Conservation (phyloP, 2,797 vertebrate species). For the Capromys pilorides region DNA sequence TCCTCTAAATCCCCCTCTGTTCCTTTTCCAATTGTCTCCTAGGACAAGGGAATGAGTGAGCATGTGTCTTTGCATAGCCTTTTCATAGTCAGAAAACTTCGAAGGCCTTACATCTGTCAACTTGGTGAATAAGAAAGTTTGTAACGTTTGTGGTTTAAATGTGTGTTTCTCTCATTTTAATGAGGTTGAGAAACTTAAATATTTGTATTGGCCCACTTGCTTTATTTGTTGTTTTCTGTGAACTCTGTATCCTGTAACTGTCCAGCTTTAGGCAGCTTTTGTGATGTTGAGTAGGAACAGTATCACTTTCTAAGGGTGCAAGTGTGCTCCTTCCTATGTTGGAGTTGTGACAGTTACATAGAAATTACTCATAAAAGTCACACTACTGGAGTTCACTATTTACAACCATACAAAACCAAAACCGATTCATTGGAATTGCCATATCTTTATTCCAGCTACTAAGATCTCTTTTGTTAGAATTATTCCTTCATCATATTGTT, state of each 20-base stretch:
- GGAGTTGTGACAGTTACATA: background rate
- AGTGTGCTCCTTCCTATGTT: background rate
- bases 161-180: background rate
- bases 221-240: background rate
- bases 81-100: background rate
- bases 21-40: background rate
- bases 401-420: background rate
- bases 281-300: background rate
- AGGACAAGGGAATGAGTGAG: background rate
- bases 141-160: background rate
- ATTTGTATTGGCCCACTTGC: background rate
- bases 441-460: background rate
- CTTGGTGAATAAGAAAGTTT: background rate
- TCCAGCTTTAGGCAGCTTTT: background rate
- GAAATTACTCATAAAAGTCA: background rate
- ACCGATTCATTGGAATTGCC: background rate
- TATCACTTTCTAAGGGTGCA: background rate
- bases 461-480: background rate
- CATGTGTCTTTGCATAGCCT: background rate
- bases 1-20: background rate
- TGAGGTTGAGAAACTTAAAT: background rate
- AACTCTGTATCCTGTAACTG: background rate
- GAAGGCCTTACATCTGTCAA: background rate
- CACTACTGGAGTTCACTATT: background rate
- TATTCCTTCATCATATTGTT: background rate